Evolutionary conservation across 2,113 vertebrate species (phyloP).

Genomic region (Oxygymnocypris stewartii): DNA sequence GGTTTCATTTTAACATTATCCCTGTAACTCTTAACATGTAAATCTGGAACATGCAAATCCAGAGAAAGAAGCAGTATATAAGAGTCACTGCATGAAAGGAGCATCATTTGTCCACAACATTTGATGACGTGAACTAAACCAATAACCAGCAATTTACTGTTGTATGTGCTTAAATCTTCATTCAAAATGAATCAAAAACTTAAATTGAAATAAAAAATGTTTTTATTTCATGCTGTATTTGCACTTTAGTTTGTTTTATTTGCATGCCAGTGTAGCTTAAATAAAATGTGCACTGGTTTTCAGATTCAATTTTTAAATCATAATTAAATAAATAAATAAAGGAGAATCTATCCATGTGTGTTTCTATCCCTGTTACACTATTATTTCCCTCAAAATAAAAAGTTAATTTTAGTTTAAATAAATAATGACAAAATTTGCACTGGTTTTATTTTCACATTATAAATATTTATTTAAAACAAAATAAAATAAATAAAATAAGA

Average conservation of each 20-base stretch:
- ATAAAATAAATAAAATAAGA: background rate
- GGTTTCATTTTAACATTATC: background rate
- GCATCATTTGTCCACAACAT: background rate
- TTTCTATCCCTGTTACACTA: background rate
- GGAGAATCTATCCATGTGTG: too few relatives aligned
- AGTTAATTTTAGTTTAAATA: background rate
- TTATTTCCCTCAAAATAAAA: too few relatives aligned
- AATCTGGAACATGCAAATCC: constrained; percentile 4
- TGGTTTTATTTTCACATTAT: background rate
- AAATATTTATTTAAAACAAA: background rate
- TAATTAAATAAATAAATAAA: too few relatives aligned
- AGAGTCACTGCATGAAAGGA: background rate
- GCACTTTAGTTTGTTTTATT: background rate
- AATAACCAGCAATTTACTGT: background rate
- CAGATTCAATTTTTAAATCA: too few relatives aligned
- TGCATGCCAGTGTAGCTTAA: background rate
- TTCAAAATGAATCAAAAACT: background rate
- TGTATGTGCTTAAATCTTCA: background rate
- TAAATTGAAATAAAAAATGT: background rate
- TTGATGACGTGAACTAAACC: background rate
- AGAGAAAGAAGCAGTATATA: background rate
- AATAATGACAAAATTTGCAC: background rate
- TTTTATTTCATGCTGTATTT: background rate
- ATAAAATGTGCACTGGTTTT: background rate
- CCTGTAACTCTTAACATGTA: background rate